Conservation (phyloP, 2,113 vertebrate genomes). For the Rhegmatorhina hoffmannsi region DNA sequence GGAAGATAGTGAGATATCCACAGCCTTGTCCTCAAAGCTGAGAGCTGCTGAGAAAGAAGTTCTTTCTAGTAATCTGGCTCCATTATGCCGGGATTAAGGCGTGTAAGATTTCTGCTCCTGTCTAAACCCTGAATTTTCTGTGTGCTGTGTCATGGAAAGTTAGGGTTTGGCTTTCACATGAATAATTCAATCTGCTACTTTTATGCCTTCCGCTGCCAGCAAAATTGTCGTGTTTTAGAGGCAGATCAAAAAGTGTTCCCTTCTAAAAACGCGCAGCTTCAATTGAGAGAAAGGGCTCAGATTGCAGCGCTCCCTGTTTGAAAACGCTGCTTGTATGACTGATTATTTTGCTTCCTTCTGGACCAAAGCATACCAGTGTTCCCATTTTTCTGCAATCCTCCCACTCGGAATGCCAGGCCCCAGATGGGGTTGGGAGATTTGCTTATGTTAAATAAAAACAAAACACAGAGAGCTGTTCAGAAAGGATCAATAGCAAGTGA, state of each 20-base stretch:
- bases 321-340: background rate
- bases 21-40: background rate
- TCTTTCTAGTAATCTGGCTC: background rate
- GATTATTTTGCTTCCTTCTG: slow-evolving; percentile 24
- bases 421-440: background rate
- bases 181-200: background rate
- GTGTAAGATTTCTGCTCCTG: background rate
- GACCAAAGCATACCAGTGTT: background rate
- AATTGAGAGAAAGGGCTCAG: background rate
- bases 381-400: background rate
- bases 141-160: background rate
- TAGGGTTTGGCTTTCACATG: background rate
- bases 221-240: background rate
- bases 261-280: background rate
- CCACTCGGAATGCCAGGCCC: background rate
- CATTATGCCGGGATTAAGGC: background rate
- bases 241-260: background rate
- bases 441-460: background rate
- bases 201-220: background rate
- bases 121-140: background rate
- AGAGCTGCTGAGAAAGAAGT: background rate
- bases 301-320: background rate
- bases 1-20: background rate
- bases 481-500: background rate
- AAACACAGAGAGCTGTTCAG: background rate